Evolutionary conservation across 2,888 invertebrate species (phyloP).

Genomic region (Drosophila sordidapex): DNA sequence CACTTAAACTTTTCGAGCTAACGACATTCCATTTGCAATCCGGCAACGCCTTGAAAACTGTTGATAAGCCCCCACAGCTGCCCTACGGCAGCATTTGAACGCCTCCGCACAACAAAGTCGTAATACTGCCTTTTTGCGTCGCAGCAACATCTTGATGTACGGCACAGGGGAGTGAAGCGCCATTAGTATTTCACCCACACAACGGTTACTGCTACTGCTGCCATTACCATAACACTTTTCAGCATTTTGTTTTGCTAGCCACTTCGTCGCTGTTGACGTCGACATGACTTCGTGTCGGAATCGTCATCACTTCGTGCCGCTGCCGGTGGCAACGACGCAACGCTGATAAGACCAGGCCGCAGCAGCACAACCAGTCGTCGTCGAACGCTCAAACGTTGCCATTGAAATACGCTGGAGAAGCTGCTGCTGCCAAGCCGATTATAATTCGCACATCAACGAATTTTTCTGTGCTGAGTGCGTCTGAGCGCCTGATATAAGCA

Average conservation of each 20-base stretch:
- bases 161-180: conserved; percentile 26
- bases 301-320: conserved; percentile 27
- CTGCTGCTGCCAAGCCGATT: conserved; percentile 1
- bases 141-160: conserved; percentile 46
- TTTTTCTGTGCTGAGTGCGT: conserved; percentile 36
- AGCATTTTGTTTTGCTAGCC: conserved; percentile 72
- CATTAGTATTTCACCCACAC: conserved; percentile 26
- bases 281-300: conserved; percentile 38
- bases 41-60: conserved; percentile 49
- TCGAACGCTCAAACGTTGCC: conserved; percentile 57
- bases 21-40: conserved; percentile 13
- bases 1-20: background rate
- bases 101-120: conserved; percentile 35
- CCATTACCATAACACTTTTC: conserved; percentile 63
- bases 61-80: conserved; percentile 34
- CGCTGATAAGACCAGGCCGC: conserved; percentile 59
- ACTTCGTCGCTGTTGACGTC: conserved; percentile 47
- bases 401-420: conserved; percentile 25
- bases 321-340: conserved; percentile 35
- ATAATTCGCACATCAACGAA: background rate
- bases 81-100: conserved; percentile 53
- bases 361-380: conserved; percentile 58
- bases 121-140: conserved; percentile 53
- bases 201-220: conserved; percentile 15
- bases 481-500: conserved; percentile 70